Conservation (phyloP, 2,113 vertebrate species). For the Silurus meridionalis region DNA sequence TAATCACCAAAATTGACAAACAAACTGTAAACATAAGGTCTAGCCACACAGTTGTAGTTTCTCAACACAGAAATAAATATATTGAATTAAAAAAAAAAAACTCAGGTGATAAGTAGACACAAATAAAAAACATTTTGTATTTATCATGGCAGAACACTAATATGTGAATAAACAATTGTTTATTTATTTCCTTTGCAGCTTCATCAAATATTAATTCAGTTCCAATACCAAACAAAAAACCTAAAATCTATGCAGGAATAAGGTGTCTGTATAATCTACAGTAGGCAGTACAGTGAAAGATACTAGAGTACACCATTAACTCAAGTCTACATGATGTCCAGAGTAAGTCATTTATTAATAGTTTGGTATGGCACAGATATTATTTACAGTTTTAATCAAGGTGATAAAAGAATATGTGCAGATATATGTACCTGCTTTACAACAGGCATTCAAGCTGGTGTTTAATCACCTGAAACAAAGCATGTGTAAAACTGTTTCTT, state of each 20-base stretch:
- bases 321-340: not conserved
- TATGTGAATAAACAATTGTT: not conserved
- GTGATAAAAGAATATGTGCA: not conserved
- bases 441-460: not conserved
- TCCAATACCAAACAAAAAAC: not conserved
- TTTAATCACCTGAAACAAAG: not conserved
- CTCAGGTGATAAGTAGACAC: not conserved
- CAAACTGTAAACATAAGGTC: not conserved
- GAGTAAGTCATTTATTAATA: not conserved
- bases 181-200: not conserved
- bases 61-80: not conserved
- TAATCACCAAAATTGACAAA: not conserved
- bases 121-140: not conserved
- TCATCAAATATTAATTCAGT: not conserved
- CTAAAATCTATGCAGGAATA: not conserved
- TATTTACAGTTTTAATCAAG: not conserved
- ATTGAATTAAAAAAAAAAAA: not conserved
- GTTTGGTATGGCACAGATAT: not conserved
- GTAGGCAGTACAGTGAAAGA: not conserved
- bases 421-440: not conserved
- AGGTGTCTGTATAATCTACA: not conserved
- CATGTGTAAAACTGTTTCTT: not conserved
- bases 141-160: not conserved
- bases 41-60: not conserved
- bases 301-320: not conserved